Percentiles rank a stretch among this genome's conserved stretches.
These are phyloP conservation scores for Pentamera pediparva DNA, from an alignment of 53 echinoderm and acorn worm species.

Conservation along the genomic window DNA sequence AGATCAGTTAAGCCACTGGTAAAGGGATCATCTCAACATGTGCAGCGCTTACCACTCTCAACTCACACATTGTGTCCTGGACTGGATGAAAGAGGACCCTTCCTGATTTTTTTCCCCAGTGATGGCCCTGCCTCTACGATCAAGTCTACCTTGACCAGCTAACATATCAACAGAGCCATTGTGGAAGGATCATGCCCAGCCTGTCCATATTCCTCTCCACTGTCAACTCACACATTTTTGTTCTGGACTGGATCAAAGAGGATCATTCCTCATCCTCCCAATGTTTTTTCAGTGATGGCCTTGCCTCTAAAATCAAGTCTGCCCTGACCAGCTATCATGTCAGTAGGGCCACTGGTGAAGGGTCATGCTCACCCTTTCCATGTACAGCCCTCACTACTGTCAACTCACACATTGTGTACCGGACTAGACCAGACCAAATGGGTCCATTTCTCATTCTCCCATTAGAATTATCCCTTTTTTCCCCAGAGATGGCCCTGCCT, in stretches of 20 bases:
- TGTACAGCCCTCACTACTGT: slow-evolving; percentile 69
- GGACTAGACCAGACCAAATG: too few species aligned
- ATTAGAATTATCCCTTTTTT: too few species aligned
- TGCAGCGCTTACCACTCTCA: too few species aligned
- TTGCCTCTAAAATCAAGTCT: neutral
- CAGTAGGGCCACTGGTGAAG: slow-evolving; percentile 39
- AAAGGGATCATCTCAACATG: slow-evolving; percentile 29
- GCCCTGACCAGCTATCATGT: slow-evolving; percentile 1
- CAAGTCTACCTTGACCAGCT: neutral
- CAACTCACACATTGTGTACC: slow-evolving; percentile 61
- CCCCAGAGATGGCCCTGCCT: neutral
- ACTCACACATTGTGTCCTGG: too few species aligned
- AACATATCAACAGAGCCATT: slow-evolving; percentile 30
- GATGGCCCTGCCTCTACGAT: neutral
- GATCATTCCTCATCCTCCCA: neutral
- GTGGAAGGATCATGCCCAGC: slow-evolving; percentile 28
- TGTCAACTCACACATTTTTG: too few species aligned
- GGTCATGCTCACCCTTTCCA: slow-evolving; percentile 19
- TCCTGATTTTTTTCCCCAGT: neutral
- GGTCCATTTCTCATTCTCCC: neutral
- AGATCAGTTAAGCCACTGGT: too few species aligned
- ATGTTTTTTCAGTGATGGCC: neutral
- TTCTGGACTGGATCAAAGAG: too few species aligned
- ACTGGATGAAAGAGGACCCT: too few species aligned
- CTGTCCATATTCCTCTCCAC: slow-evolving; percentile 51